Conservation (phyloP, 1,140 invertebrate genomes). For the Musca domestica region DNA sequence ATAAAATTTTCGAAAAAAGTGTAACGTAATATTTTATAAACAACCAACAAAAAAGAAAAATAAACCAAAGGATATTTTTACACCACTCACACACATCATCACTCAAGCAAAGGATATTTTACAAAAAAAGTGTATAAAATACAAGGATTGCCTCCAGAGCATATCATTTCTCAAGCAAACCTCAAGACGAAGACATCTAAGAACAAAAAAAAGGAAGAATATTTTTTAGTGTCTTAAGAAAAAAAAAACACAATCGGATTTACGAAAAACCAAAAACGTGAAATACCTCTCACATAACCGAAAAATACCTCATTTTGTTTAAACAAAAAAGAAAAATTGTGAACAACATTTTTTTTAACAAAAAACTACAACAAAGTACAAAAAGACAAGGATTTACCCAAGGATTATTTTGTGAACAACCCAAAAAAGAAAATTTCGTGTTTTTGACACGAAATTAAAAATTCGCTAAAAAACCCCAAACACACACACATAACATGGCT, state of each 20-base stretch:
- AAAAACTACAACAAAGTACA: not conserved
- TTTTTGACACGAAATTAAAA: slow-evolving; percentile 10
- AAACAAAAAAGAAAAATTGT: not conserved
- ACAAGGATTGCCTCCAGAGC: slow-evolving; percentile 26
- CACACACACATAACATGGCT: slow-evolving; percentile 37
- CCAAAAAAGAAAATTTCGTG: slow-evolving; percentile 10
- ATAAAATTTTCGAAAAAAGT: slow-evolving; percentile 14
- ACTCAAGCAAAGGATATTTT: slow-evolving; percentile 18
- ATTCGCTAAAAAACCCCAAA: not conserved
- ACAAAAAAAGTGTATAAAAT: slow-evolving; percentile 34
- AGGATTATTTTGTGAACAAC: not conserved
- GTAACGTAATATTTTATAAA: slow-evolving; percentile 11
- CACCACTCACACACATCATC: not conserved
- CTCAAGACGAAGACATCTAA: slow-evolving; percentile 20
- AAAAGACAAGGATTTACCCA: not conserved
- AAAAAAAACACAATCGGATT: not conserved
- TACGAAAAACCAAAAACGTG: slow-evolving; percentile 26
- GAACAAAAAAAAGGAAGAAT: not conserved
- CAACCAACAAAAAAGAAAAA: not conserved
- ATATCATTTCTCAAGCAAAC: slow-evolving; percentile 8
- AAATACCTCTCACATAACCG: slow-evolving; percentile 25
- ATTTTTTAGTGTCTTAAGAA: slow-evolving; percentile 12
- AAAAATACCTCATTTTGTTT: slow-evolving; percentile 9
- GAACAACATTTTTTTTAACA: slow-evolving; percentile 7
- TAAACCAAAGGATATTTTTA: slow-evolving; percentile 20